Percentiles rank a stretch among this genome's conserved stretches.
Conservation (phyloP, 2,888 invertebrate genomes). For the Stenchaetothrips biformis region DNA sequence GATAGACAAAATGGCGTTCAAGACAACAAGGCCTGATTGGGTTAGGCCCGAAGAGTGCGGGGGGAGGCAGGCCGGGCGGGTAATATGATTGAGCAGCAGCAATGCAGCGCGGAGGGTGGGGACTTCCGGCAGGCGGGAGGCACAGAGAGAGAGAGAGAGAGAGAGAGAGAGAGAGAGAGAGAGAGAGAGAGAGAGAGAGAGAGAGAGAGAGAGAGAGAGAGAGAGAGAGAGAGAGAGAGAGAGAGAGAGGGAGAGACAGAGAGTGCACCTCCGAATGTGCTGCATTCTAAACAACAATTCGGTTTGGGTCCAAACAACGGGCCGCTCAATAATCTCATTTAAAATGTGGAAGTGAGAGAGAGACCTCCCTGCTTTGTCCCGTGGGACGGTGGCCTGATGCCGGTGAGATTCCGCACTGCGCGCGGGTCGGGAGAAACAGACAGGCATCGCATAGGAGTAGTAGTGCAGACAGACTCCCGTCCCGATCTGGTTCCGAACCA, state of each 20-base stretch:
- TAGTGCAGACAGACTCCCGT: no score
- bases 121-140: not conserved
- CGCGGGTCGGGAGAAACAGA: no score
- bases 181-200: constrained; percentile 17
- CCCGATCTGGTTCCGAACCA: no score
- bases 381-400: no score
- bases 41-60: not conserved
- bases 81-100: not conserved
- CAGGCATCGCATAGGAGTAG: no score
- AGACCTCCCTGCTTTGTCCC: no score
- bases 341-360: no score
- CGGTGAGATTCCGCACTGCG: no score
- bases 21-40: not conserved
- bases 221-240: not conserved
- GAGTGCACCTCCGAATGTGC: no score
- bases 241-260: not conserved
- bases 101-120: not conserved
- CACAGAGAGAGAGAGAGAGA: not conserved
- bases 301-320: no score
- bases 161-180: constrained; percentile 17
- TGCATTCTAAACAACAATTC: no score
- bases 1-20: constrained; percentile 1
- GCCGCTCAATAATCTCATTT: no score
- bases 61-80: not conserved
- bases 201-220: not conserved